These are phyloP conservation scores for Ciconia maguari DNA, from an alignment of 2,113 vertebrate genomes.

Conservation along the genomic window DNA sequence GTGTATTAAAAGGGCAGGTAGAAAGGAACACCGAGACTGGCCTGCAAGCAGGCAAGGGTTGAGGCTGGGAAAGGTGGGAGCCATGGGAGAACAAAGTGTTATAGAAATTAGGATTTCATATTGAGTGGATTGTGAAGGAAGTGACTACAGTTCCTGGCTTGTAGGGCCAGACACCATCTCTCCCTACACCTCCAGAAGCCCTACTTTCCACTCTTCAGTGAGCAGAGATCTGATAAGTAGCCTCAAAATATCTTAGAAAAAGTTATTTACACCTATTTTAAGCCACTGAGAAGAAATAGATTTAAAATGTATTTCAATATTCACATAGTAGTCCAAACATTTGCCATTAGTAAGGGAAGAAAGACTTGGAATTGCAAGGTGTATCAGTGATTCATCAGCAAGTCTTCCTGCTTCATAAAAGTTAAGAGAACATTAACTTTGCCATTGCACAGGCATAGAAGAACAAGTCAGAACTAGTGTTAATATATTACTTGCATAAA, in stretches of 20 bases:
- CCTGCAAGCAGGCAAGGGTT: neutral
- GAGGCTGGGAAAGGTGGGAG: neutral
- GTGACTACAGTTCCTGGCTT: neutral
- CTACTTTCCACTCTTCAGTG: neutral
- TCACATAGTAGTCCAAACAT: neutral
- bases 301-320: neutral
- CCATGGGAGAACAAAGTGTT: neutral
- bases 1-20: neutral
- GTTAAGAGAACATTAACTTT: neutral
- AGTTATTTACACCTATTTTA: neutral
- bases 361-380: neutral
- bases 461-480: neutral
- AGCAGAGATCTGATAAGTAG: neutral
- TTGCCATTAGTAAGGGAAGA: neutral
- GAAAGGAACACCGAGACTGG: neutral
- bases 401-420: neutral
- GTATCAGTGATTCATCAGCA: neutral
- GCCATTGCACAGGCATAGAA: neutral
- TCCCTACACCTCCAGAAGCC: neutral
- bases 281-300: neutral
- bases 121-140: neutral
- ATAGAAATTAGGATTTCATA: neutral
- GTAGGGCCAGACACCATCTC: too few relatives aligned
- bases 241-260: neutral
- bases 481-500: neutral